Evolutionary conservation across 2,797 vertebrate species (phyloP).

Genomic region (Fistularia commersonii): DNA sequence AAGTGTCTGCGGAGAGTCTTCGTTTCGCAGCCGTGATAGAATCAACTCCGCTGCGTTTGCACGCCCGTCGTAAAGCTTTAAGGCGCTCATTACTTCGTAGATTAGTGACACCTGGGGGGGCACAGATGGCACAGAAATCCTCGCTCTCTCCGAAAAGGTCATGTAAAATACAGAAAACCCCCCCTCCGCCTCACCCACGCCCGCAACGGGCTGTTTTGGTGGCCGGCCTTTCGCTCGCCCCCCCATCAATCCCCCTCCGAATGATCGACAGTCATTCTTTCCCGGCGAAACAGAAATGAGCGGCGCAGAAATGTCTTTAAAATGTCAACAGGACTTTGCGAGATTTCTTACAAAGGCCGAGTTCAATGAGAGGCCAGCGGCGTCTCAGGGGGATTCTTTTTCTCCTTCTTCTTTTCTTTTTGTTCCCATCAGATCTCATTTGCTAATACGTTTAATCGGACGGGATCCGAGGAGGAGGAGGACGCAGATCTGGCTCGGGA

Average conservation of each 20-base stretch:
- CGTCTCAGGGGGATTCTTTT: slow-evolving; percentile 5
- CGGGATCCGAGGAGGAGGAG: slow-evolving; percentile 12
- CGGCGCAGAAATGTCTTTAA: slow-evolving; percentile 32
- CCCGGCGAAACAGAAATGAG: slow-evolving; percentile 14
- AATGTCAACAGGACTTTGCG: slow-evolving; percentile 42
- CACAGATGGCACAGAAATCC: slow-evolving; percentile 70
- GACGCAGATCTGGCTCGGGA: slow-evolving; percentile 8
- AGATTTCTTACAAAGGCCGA: slow-evolving; percentile 17
- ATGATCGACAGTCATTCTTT: slow-evolving; percentile 36
- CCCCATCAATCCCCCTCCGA: slow-evolving; percentile 37
- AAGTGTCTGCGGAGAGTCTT: too few relatives aligned
- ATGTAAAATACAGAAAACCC: slow-evolving; percentile 47
- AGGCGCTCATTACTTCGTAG: slow-evolving; percentile 63
- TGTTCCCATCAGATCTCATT: slow-evolving; percentile 40
- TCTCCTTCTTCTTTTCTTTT: too few relatives aligned
- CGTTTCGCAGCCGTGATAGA: too few relatives aligned
- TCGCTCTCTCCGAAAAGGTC: slow-evolving; percentile 66
- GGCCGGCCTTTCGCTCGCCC: slow-evolving; percentile 26
- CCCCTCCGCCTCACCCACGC: slow-evolving; percentile 21
- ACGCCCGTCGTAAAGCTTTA: slow-evolving; percentile 43
- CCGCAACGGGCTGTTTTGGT: slow-evolving; percentile 34
- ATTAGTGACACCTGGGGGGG: slow-evolving; percentile 66
- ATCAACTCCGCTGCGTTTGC: not conserved
- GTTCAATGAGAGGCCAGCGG: slow-evolving; percentile 34
- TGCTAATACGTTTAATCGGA: slow-evolving; percentile 38